Base-by-base conservation (phyloP, 1,140 invertebrate species). In the Steinernema feltiae region DNA sequence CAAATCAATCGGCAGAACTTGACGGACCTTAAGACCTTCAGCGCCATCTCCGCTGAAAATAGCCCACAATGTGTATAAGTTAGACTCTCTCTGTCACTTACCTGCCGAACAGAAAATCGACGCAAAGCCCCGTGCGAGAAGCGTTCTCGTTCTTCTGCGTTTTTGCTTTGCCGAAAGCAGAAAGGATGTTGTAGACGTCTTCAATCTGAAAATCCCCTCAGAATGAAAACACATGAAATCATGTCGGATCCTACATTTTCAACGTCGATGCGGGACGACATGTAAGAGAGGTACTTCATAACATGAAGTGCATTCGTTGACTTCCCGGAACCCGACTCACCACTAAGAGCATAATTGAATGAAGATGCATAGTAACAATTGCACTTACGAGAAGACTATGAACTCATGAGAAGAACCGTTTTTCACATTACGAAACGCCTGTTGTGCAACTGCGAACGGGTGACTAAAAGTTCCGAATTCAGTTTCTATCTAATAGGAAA, bases 141-240 rank as follows among this genome's bases (percentile, higher is more conserved):
- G 53, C 53, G 53, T 63, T 63, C 24, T 63, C 53, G 24, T 15
- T 63, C 24, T 63, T 63, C 53, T 63, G 53, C 12, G 53, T 63
- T 63, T 63, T 63, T 27, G 53, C 53, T 7, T 27, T 7, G 7
- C 15, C 15, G 24, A 63, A 63, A 27, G 53, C 53, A 27, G 12
- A 27, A 12, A 63, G 24, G 24, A 63, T 27, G 53, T 27, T n/a
- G 53, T 63, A 27, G 7, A 63, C 53, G 53, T 27, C 24, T 63
- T 63, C 53, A 21, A 63, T 21, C 53, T 63, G 24, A 63, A 63
- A 7, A n/a, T n/a, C n/a, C n/a, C 53, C 2, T 17, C 24, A n/a
- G 12, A 15, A 27, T 63, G 53, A 63, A 21, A 3, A 15, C 12
- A 63, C 3, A 3, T 63, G 18, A 41, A 41, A 63, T 3, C 3